Base-by-base conservation (phyloP, 1,140 invertebrate genomes). In the Oreohelix idahoensis region DNA sequence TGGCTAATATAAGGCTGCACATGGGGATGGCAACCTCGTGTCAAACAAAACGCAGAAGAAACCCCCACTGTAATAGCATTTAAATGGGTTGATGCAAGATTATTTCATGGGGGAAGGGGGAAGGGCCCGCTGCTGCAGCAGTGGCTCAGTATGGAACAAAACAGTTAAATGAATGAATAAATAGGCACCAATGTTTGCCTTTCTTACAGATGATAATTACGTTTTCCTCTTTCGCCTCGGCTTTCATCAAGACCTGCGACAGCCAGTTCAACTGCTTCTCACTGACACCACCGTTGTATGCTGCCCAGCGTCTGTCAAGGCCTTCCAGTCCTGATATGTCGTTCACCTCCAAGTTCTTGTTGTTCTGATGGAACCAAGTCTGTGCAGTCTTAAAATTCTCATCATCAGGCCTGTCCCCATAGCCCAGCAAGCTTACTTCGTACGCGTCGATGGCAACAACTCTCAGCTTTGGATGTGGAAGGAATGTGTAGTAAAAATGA, bases 391-490 rank as follows among this genome's bases (percentile, higher is more conserved):
- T 53, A 49, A 85, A 92, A 81, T 86, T 80, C 85, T 71, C 36
- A 71, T 85, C 86, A 17, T 86, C 75, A 11, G 80, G 81, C 23
- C 69, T 51, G 39, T 86, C 83, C 10, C 81, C 70, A 70, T 89
- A 85, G 13, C 92, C 92, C 20, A 92, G 76, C 23, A 91, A 84
- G 78, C 89, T 89, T 23, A 92, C 84, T 38, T 93, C 92, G 85
- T 92, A 93, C 70, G 87, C 89, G 79, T 93, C 91, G 10, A 93
- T 81, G 29, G 86, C 88, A 23, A 93, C 87, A 17, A 92, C 42
- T 85, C 89, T 89, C 10, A 93, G 66, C 36, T 84, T 63, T 2
- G 86, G 84, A 36, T 84, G 79, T 20, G 90, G 89, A 36, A 79
- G 78, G 80, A 90, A 88, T 75, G 87, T 88, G 85, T 91, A 93